phyloP scores from a whole-genome alignment of 2,797 vertebrate species.

The Dermochelys coriacea region DNA sequence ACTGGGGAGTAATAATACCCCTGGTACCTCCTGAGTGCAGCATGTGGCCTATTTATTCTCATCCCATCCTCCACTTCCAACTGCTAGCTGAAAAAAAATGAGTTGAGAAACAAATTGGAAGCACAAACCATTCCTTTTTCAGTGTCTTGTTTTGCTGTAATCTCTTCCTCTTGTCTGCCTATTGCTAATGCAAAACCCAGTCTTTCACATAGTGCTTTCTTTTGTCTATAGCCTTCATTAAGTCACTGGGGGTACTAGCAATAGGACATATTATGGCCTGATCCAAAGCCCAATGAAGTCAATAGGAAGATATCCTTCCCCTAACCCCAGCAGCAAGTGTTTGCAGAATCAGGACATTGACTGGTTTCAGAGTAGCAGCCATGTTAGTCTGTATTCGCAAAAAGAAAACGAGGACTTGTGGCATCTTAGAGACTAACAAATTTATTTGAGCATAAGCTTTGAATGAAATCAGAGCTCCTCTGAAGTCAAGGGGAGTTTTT shows the following conservation, averaged over 20 bases:
- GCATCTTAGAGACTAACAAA: too few species aligned
- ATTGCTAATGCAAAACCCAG: neutral
- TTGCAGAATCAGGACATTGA: neutral
- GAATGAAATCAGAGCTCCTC: too few species aligned
- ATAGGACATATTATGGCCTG: neutral
- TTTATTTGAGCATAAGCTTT: too few species aligned
- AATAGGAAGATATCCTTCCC: slow-evolving; percentile 15
- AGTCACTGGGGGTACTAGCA: neutral
- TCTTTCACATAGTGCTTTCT: neutral
- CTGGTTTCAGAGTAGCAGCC: neutral
- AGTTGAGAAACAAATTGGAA: neutral
- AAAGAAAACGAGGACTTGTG: too few species aligned
- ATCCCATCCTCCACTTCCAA: slow-evolving; percentile 13
- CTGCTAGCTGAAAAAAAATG: neutral
- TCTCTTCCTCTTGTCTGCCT: neutral
- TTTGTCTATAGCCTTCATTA: neutral
- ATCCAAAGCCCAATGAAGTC: neutral
- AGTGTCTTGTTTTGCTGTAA: neutral
- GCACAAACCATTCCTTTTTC: neutral
- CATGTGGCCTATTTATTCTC: slow-evolving; percentile 33
- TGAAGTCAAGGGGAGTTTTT: neutral
- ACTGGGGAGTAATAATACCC: slow-evolving; percentile 63
- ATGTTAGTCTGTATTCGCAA: too few species aligned
- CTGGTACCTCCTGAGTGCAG: slow-evolving; percentile 30
- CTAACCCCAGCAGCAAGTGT: neutral